Conservation (phyloP, 1,140 invertebrate species). For the Papilio machaon region DNA sequence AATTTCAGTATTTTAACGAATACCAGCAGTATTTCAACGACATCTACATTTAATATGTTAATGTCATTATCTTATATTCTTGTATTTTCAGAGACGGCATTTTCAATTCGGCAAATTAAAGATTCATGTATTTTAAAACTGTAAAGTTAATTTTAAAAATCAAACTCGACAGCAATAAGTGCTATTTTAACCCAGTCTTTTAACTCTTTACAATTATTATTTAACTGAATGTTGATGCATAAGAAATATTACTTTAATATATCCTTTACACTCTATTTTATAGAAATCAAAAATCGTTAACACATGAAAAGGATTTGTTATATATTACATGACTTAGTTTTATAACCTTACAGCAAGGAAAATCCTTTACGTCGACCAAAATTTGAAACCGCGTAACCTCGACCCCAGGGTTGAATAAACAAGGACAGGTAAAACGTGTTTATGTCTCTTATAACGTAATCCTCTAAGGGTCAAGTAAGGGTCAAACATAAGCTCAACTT, state of each 20-base stretch:
- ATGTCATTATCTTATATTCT: not conserved
- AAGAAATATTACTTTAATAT: too few species aligned
- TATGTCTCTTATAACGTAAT: not conserved
- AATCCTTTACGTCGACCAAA: not conserved
- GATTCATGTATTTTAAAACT: not conserved
- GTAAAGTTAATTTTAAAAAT: not conserved
- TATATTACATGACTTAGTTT: not conserved
- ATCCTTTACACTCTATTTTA: too few species aligned
- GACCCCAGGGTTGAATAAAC: not conserved
- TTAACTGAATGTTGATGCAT: too few species aligned
- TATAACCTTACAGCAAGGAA: not conserved
- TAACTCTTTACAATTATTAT: too few species aligned
- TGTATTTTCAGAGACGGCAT: not conserved
- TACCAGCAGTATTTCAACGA: not conserved
- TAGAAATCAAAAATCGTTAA: too few species aligned
- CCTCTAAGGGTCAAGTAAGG: not conserved
- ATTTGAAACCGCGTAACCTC: conserved; percentile 9
- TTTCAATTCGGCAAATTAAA: conserved; percentile 1
- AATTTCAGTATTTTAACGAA: not conserved
- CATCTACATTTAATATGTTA: not conserved
- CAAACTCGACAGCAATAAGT: not conserved
- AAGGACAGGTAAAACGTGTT: conserved; percentile 11
- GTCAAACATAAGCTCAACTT: not conserved
- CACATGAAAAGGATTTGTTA: not conserved
- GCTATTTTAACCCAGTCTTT: too few species aligned